Conservation (phyloP, 2,888 invertebrate genomes). For the Chesias legatella region DNA sequence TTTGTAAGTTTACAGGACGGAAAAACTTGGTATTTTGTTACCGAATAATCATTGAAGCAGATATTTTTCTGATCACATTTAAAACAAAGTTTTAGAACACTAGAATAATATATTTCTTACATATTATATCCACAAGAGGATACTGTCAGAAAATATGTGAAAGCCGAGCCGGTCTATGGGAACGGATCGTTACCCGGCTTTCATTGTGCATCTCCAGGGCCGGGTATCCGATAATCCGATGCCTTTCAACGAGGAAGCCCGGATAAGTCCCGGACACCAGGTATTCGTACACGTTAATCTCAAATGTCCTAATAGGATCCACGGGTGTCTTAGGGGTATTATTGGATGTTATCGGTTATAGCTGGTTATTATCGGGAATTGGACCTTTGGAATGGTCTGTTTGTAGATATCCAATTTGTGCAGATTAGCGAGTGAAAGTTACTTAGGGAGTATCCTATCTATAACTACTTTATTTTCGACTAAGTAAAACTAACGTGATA, state of each 20-base stretch:
- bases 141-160: no score
- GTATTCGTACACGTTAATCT: constrained; percentile 30
- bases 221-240: constrained; percentile 10
- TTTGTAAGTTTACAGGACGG: no score
- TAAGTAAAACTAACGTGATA: no score
- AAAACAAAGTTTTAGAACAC: no score
- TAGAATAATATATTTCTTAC: no score
- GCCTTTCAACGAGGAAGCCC: constrained; percentile 4
- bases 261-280: constrained; percentile 11
- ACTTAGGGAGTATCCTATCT: no score
- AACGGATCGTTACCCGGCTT: neutral
- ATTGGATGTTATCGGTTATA: constrained; percentile 29
- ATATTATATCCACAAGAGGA: no score
- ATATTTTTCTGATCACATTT: no score
- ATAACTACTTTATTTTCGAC: no score
- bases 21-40: no score
- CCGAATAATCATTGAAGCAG: no score
- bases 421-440: constrained; percentile 9
- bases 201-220: neutral
- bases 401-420: constrained; percentile 13
- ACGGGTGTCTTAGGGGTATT: constrained; percentile 31
- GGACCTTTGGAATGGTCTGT: constrained; percentile 22
- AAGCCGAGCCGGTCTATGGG: no score
- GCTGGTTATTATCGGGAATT: constrained; percentile 24
- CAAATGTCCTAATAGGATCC: constrained; percentile 30